Conservation (phyloP, 2,888 invertebrate genomes). For the Apamea monoglypha region DNA sequence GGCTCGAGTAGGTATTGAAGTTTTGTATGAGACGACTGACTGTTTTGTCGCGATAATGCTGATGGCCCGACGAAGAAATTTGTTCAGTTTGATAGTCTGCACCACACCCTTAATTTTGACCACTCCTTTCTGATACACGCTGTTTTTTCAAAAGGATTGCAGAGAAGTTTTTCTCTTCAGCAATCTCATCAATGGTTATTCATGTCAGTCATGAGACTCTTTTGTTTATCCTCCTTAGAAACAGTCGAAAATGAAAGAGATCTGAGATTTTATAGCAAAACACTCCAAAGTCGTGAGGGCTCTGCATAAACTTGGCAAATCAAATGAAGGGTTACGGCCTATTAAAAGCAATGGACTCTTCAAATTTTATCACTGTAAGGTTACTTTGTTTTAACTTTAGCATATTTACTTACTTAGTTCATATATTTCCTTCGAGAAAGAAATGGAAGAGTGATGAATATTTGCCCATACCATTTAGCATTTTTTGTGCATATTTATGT, state of each 20-base stretch:
- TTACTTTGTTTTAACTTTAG: conserved; percentile 42
- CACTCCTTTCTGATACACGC: no score
- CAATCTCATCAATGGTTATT: neutral
- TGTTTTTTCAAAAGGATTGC: neutral
- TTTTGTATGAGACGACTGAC: no score
- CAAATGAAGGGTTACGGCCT: conserved; percentile 56
- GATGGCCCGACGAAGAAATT: no score
- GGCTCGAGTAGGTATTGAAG: no score
- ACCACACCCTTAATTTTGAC: no score
- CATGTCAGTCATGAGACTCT: neutral
- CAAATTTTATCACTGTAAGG: conserved; percentile 44
- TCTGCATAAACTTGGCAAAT: conserved; percentile 44
- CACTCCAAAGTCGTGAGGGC: conserved; percentile 22
- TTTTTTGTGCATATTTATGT: neutral
- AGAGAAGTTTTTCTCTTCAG: neutral
- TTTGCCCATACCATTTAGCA: neutral
- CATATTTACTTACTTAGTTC: conserved; percentile 22
- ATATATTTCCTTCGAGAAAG: neutral
- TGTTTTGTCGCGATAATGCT: no score
- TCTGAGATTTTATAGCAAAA: conserved; percentile 39
- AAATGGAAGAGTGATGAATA: neutral
- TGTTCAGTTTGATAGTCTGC: no score
- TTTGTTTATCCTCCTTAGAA: neutral
- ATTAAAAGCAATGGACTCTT: conserved; percentile 53
- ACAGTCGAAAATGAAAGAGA: conserved; percentile 11